Percentiles rank a stretch among this genome's conserved stretches.
phyloP scores from a whole-genome alignment of 2,888 invertebrate genomes.

The Stratiomys singularior region DNA sequence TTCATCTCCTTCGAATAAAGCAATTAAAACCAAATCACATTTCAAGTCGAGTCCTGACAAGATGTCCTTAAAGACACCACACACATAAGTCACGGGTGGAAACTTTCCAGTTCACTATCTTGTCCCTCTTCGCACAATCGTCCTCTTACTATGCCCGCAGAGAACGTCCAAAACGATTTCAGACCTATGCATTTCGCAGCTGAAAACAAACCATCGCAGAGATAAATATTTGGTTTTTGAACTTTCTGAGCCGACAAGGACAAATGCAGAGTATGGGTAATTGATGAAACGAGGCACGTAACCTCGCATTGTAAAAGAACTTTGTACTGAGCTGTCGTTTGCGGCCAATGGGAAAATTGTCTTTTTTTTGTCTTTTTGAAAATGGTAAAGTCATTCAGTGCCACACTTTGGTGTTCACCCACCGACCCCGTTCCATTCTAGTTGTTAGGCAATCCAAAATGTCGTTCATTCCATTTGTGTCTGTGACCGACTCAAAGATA shows the following conservation, averaged over 20 bases:
- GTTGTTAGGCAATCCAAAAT: constrained; percentile 7
- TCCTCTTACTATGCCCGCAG: constrained; percentile 11
- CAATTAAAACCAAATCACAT: constrained; percentile 41
- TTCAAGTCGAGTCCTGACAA: constrained; percentile 33
- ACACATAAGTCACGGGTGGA: constrained; percentile 25
- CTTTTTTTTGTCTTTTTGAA: neutral
- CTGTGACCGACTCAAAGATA: neutral
- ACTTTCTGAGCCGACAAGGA: constrained; percentile 34
- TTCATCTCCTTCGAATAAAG: constrained; percentile 22
- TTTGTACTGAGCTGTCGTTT: constrained; percentile 15
- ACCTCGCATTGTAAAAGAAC: neutral
- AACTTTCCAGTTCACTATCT: neutral
- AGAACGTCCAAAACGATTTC: constrained; percentile 1
- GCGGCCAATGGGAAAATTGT: constrained; percentile 23
- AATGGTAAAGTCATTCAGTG: neutral
- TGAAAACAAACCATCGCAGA: constrained; percentile 31
- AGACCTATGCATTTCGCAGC: neutral
- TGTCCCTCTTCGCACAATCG: neutral
- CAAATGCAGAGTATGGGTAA: constrained; percentile 28
- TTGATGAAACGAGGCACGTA: constrained; percentile 39
- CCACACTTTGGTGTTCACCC: neutral
- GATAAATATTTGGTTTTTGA: constrained; percentile 41
- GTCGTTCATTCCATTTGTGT: constrained; percentile 9
- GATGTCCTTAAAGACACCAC: constrained; percentile 21
- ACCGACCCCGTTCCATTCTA: neutral